A percentile compares a stretch with the other conserved stretches of the same genome.
Evolutionary conservation across 2,797 vertebrate species (phyloP).

Genomic region (Garrulus glandarius): DNA sequence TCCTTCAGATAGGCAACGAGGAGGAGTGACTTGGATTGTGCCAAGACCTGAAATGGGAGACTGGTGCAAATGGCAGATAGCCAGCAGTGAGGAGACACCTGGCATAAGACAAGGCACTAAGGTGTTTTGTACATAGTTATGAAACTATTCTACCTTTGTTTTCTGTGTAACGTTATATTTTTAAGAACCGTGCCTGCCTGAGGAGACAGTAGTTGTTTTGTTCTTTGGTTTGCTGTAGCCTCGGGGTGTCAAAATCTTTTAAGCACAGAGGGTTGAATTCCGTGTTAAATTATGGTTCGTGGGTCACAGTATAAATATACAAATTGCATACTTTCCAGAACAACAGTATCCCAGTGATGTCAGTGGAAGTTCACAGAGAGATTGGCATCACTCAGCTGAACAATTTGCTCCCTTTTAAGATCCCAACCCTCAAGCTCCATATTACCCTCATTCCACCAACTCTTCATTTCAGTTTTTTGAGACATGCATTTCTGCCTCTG

Average conservation of each 20-base stretch:
- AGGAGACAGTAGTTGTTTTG: slow-evolving; percentile 63
- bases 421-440: neutral
- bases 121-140: slow-evolving; percentile 55
- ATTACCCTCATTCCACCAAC: neutral
- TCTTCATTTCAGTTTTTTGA: neutral
- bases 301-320: slow-evolving; percentile 57
- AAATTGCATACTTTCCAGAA: slow-evolving; percentile 43
- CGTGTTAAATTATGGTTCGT: slow-evolving; percentile 60
- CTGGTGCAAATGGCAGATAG: slow-evolving; percentile 41
- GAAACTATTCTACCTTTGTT: slow-evolving; percentile 64
- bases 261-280: slow-evolving; percentile 41
- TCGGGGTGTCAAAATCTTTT: slow-evolving; percentile 47
- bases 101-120: slow-evolving; percentile 40
- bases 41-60: slow-evolving; percentile 47
- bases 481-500: neutral
- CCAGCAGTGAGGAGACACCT: slow-evolving; percentile 40
- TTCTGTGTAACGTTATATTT: slow-evolving; percentile 59
- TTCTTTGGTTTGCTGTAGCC: slow-evolving; percentile 58
- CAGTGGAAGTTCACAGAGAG: slow-evolving; percentile 50
- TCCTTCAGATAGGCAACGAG: neutral
- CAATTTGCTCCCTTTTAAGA: slow-evolving; percentile 33
- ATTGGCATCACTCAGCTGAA: slow-evolving; percentile 14
- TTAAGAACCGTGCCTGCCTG: slow-evolving; percentile 10
- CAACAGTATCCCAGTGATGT: slow-evolving; percentile 34
- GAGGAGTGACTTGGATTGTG: neutral